Conservation (phyloP, 1,140 invertebrate species). For the Drosophila kikkawai region DNA sequence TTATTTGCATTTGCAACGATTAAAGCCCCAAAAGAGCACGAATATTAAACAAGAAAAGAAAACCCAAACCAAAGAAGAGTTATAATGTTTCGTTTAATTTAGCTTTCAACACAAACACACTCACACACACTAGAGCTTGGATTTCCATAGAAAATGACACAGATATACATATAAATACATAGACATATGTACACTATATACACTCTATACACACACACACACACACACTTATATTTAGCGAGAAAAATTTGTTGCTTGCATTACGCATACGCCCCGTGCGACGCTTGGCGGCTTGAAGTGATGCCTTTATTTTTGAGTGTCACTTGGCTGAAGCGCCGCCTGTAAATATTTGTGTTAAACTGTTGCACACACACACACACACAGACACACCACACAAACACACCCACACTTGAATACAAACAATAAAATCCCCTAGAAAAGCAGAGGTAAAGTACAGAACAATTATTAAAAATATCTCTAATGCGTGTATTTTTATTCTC, state of each 20-base stretch:
- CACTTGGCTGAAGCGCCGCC: conserved; percentile 33
- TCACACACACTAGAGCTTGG: conserved; percentile 37
- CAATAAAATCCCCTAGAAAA: conserved; percentile 9
- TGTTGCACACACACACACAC: conserved; percentile 32
- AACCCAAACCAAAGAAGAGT: conserved; percentile 1
- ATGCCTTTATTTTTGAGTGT: conserved; percentile 28
- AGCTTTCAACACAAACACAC: conserved; percentile 4
- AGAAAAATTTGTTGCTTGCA: conserved; percentile 35
- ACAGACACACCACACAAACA: conserved; percentile 24
- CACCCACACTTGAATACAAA: conserved; percentile 17
- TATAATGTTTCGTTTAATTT: conserved; percentile 29
- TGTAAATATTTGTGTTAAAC: conserved; percentile 46
- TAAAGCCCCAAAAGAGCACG: conserved; percentile 36
- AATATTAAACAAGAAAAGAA: conserved; percentile 43
- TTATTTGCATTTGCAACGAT: conserved; percentile 45
- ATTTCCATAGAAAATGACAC: conserved; percentile 39
- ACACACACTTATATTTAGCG: conserved; percentile 20
- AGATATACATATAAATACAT: conserved; percentile 1
- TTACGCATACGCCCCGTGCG: conserved; percentile 43
- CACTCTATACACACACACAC: background rate
- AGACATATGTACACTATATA: background rate
- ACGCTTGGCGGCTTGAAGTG: conserved; percentile 33
- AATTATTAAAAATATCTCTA: conserved; percentile 44
- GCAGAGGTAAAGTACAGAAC: conserved; percentile 46
- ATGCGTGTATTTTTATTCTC: conserved; percentile 30